Evolutionary conservation across 2,113 vertebrate species (phyloP).

Genomic region (Rutilus rutilus): DNA sequence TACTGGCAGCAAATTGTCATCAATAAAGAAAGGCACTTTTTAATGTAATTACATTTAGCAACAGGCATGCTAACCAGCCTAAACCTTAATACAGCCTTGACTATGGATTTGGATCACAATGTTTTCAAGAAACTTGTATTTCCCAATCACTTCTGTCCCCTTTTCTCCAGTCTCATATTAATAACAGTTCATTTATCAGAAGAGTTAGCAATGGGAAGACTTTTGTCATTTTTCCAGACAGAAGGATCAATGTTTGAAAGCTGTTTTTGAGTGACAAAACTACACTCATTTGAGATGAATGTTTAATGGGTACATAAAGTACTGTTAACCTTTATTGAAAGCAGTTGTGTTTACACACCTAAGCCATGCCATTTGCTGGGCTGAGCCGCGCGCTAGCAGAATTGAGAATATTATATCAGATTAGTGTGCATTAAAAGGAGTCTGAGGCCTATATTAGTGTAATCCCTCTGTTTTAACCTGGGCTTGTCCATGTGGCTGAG

Average conservation of each 20-base stretch:
- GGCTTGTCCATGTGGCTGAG: slow-evolving; percentile 42
- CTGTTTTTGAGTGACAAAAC: neutral
- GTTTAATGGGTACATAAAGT: slow-evolving; percentile 2
- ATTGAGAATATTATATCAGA: slow-evolving; percentile 65
- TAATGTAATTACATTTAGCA: neutral
- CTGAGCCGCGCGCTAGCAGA: slow-evolving; percentile 46
- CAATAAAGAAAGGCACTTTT: neutral
- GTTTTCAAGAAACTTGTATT: neutral
- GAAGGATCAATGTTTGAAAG: neutral
- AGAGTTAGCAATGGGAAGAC: no score
- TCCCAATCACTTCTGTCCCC: neutral
- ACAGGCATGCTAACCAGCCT: neutral
- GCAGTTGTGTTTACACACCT: slow-evolving; percentile 49
- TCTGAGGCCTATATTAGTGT: slow-evolving; percentile 62
- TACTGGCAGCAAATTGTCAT: neutral
- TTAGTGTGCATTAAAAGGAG: slow-evolving; percentile 65
- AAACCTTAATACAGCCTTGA: neutral
- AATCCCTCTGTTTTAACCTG: slow-evolving; percentile 61
- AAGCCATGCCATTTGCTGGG: slow-evolving; percentile 48
- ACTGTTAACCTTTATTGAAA: slow-evolving; percentile 37
- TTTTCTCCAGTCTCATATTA: neutral
- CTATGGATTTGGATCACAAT: neutral
- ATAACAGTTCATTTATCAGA: neutral
- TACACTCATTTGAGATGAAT: slow-evolving; percentile 4
- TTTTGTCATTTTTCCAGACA: neutral